phyloP scores from a whole-genome alignment of 1,140 invertebrate species.

The Drosophila sulfurigaster region DNA sequence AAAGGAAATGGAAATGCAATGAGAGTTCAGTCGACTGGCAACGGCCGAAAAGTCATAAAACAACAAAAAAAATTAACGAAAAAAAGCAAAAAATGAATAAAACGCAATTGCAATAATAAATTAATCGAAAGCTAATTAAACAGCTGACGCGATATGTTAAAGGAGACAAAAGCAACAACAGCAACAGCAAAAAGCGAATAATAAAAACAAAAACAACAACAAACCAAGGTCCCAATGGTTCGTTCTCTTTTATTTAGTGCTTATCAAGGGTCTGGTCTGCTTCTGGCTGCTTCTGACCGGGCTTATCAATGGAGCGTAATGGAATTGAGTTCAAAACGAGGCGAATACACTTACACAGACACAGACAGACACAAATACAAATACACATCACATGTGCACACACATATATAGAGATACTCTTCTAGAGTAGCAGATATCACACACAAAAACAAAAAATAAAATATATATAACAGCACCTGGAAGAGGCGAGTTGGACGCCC shows the following conservation, averaged over 20 bases:
- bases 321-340: slow-evolving; percentile 42
- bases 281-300: slow-evolving; percentile 39
- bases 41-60: slow-evolving; percentile 15
- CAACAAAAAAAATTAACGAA: slow-evolving; percentile 46
- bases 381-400: neutral
- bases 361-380: neutral
- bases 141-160: slow-evolving; percentile 62
- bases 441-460: too few relatives aligned
- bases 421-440: slow-evolving; percentile 23
- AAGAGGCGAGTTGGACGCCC: slow-evolving; percentile 7
- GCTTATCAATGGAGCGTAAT: slow-evolving; percentile 53
- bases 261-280: slow-evolving; percentile 45
- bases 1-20: slow-evolving; percentile 10
- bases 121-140: slow-evolving; percentile 79
- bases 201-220: slow-evolving; percentile 50
- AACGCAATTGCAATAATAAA: slow-evolving; percentile 46
- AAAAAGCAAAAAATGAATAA: slow-evolving; percentile 4
- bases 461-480: slow-evolving; percentile 8
- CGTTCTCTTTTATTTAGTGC: slow-evolving; percentile 37
- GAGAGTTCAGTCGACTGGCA: neutral
- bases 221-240: slow-evolving; percentile 42
- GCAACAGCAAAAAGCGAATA: slow-evolving; percentile 19
- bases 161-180: slow-evolving; percentile 23
- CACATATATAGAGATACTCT: slow-evolving; percentile 15
- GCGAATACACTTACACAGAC: slow-evolving; percentile 12